Evolutionary conservation across 2,113 vertebrate genomes (phyloP).

Genomic region (Sebastes schlegelii): DNA sequence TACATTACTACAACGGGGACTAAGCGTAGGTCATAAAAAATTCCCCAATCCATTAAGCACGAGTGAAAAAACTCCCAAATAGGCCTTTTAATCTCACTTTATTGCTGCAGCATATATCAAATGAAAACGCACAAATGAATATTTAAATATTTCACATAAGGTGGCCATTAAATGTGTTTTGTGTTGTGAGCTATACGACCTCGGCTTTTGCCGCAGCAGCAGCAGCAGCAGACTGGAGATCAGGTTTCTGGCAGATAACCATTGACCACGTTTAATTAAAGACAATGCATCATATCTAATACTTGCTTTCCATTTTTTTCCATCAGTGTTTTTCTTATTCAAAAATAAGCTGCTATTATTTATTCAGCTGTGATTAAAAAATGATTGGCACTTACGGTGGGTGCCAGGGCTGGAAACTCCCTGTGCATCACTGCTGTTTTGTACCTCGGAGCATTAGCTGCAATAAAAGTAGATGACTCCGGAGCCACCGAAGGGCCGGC

Average conservation of each 20-base stretch:
- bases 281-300: constrained; percentile 15
- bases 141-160: constrained; percentile 72
- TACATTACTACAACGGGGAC: constrained; percentile 61
- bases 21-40: constrained; percentile 69
- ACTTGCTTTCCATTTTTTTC: constrained; percentile 37
- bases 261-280: constrained; percentile 33
- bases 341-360: constrained; percentile 64
- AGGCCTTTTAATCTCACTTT: constrained; percentile 73
- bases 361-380: constrained; percentile 80
- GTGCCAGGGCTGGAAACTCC: constrained; percentile 46
- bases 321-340: constrained; percentile 36
- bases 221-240: constrained; percentile 2
- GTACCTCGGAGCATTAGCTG: constrained; percentile 75
- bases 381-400: constrained; percentile 71
- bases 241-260: constrained; percentile 32
- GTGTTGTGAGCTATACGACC: constrained; percentile 38
- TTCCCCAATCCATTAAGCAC: constrained; percentile 67
- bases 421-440: constrained; percentile 50
- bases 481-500: constrained; percentile 53
- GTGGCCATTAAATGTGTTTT: constrained; percentile 63
- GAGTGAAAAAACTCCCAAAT: constrained; percentile 59
- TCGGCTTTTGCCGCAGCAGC: not conserved
- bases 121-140: constrained; percentile 68
- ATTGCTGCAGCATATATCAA: constrained; percentile 64
- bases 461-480: constrained; percentile 82